Percentiles rank a stretch among this genome's conserved stretches.
phyloP scores from a whole-genome alignment of 2,888 invertebrate genomes.

The Diaphora mendica region DNA sequence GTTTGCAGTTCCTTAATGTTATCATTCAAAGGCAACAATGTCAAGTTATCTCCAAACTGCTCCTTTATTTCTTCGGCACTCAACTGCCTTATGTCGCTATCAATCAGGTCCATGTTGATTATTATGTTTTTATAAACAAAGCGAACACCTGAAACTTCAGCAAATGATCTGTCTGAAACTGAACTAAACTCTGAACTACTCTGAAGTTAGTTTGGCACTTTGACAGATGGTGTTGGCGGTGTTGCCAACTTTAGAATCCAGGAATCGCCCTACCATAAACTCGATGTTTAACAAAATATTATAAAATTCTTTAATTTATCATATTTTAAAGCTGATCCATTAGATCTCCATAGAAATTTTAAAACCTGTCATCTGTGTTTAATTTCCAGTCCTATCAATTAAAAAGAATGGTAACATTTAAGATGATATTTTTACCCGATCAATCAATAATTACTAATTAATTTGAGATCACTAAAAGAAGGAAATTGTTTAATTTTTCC shows the following conservation, averaged over 20 bases:
- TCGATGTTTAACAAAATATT: background rate
- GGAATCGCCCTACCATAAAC: background rate
- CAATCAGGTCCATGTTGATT: slow-evolving; percentile 74
- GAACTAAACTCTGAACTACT: too few species aligned
- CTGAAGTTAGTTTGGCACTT: too few species aligned
- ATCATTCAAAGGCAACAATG: slow-evolving; percentile 90
- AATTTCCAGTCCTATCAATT: too few species aligned
- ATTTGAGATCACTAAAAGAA: too few species aligned
- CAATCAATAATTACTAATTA: too few species aligned
- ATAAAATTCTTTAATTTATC: background rate
- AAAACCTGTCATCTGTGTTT: too few species aligned
- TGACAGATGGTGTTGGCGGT: background rate
- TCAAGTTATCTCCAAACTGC: slow-evolving; percentile 90
- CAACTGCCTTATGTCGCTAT: slow-evolving; percentile 79
- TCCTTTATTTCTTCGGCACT: slow-evolving; percentile 78
- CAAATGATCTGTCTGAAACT: background rate
- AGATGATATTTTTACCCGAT: too few species aligned
- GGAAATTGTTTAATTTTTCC: too few species aligned
- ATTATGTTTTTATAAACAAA: slow-evolving; percentile 35
- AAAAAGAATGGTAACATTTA: too few species aligned
- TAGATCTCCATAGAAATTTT: too few species aligned
- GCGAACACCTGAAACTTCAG: slow-evolving; percentile 13
- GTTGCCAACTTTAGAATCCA: background rate
- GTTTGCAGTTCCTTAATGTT: slow-evolving; percentile 94
- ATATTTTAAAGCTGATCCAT: too few species aligned